Percentiles rank a stretch among this genome's conserved stretches.
These are phyloP conservation scores for Iguana delicatissima DNA, from an alignment of 2,797 vertebrate genomes.

Conservation along the genomic window DNA sequence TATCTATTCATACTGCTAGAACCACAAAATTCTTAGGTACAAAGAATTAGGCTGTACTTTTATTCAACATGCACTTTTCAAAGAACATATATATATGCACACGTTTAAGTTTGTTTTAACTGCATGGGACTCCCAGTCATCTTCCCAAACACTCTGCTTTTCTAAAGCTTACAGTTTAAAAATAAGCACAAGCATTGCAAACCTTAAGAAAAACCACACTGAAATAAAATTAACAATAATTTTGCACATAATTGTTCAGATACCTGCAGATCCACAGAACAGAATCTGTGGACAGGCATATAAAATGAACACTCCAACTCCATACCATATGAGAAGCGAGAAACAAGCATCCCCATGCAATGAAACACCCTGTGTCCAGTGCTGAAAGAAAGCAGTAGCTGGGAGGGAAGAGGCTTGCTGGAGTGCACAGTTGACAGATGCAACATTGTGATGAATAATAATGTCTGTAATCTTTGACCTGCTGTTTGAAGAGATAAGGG, in stretches of 20 bases:
- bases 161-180: slow-evolving; percentile 1
- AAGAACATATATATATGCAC: neutral
- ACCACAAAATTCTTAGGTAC: neutral
- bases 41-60: slow-evolving; percentile 8
- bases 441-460: slow-evolving; percentile 31
- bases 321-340: slow-evolving; percentile 25
- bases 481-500: neutral
- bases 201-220: neutral
- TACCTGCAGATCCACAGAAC: neutral
- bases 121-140: neutral
- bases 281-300: neutral
- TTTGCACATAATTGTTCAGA: neutral
- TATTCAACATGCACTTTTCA: slow-evolving; percentile 29
- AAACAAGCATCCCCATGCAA: neutral
- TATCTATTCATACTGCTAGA: slow-evolving; percentile 46
- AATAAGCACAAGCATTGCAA: neutral
- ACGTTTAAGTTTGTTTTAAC: neutral
- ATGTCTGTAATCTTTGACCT: slow-evolving; percentile 23
- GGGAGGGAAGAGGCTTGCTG: slow-evolving; percentile 37
- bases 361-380: slow-evolving; percentile 8
- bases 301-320: slow-evolving; percentile 5
- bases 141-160: slow-evolving; percentile 3
- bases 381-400: slow-evolving; percentile 25
- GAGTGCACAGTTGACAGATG: slow-evolving; percentile 48
- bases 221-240: neutral